Base-by-base conservation (phyloP, 1,140 invertebrate species). In the Aradophagus sp. region DNA sequence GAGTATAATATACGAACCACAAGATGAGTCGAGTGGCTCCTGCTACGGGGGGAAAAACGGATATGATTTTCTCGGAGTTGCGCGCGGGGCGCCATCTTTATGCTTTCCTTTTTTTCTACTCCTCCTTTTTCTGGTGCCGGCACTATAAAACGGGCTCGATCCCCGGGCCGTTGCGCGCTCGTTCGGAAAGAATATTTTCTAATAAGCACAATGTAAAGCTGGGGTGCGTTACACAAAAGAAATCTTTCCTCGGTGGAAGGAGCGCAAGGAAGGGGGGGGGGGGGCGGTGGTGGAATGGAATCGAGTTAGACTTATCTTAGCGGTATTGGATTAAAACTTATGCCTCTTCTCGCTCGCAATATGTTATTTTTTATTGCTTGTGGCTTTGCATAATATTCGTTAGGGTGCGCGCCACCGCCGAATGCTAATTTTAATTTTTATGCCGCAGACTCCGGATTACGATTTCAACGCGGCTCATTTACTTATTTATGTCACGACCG, bases 241-340 rank as follows among this genome's bases (percentile, higher is more conserved):
- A 84, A 84, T 84, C 82, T 83, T 81, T 79, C 73, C 65, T 44
- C 58, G 70, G 68, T 53, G 56, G 44, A 39, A 29, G 27, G 27
- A n/a, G 27, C 6, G 11, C 2, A n/a, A 29, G 11, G 10, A 29
- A n/a, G 20, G 20, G 20, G 38, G 20, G 35, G 26, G 39, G 41
- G 47, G 67, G 31, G 65, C 44, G 56, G 69, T 62, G 44, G 62
- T 44, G 38, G 62, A 55, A 52, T 56, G 16, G 41, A 70, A 31
- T 44, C 61, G 27, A 66, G 69, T 74, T 41, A 70, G 81, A 86
- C 81, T 86, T 85, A 85, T 84, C 84, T 85, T 77, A 77, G 82
- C 83, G 81, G 84, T 85, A 84, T 85, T 86, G 83, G 84, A 86
- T 86, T 86, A 86, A 86, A 85, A 86, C 83, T 85, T 84, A 83